These are phyloP conservation scores for Cynopterus sphinx DNA, from an alignment of 2,797 vertebrate genomes.

Conservation along the genomic window DNA sequence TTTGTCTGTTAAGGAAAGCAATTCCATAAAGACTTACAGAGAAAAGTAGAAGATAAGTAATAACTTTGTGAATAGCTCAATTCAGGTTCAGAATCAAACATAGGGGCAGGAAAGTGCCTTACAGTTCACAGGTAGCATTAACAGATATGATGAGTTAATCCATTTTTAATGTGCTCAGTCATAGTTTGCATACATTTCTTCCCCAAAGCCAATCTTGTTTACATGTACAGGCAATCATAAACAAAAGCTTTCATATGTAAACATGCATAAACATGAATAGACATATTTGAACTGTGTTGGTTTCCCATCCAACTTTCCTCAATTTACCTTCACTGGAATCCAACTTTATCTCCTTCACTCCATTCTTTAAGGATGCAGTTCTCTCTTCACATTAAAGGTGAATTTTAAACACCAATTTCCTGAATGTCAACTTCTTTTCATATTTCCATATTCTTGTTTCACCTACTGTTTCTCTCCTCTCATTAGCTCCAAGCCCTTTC, in stretches of 20 bases:
- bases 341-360: not conserved
- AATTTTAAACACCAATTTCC: not conserved
- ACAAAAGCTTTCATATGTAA: not conserved
- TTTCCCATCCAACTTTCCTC: not conserved
- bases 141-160: not conserved
- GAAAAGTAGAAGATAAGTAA: not conserved
- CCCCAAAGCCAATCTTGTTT: not conserved
- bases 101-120: not conserved
- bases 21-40: constrained; percentile 57
- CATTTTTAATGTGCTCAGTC: not conserved
- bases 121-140: not conserved
- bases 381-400: not conserved
- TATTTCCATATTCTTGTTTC: not conserved
- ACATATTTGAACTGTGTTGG: not conserved
- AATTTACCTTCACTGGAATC: not conserved
- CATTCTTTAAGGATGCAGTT: not conserved
- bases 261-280: not conserved
- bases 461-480: not conserved
- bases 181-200: not conserved
- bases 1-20: constrained; percentile 71
- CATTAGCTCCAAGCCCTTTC: not conserved
- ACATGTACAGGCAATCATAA: not conserved
- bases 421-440: not conserved
- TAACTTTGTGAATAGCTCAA: constrained; percentile 6
- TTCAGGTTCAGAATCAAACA: not conserved